Percentiles rank a stretch among this genome's conserved stretches.
These are phyloP conservation scores for Indicator maculatus DNA, from an alignment of 2,113 vertebrate species.

Conservation along the genomic window DNA sequence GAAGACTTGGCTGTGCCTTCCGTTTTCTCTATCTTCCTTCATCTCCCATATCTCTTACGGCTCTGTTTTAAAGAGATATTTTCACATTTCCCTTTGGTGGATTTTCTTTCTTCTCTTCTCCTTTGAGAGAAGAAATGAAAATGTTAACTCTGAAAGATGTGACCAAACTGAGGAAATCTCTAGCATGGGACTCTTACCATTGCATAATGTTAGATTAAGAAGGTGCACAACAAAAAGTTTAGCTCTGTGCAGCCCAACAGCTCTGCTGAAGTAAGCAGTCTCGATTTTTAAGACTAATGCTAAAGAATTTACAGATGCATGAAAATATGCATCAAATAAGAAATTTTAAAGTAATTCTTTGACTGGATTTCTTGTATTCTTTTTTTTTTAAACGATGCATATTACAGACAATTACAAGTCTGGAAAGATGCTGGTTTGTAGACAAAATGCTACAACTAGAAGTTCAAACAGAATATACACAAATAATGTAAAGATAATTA, in stretches of 20 bases:
- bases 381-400: not conserved
- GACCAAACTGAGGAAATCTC: not conserved
- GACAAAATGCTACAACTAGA: not conserved
- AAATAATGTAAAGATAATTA: not conserved
- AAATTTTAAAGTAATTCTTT: not conserved
- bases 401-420: not conserved
- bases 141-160: not conserved
- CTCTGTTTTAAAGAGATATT: not conserved
- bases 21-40: not conserved
- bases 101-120: too few relatives aligned
- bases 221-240: not conserved
- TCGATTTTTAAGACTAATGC: not conserved
- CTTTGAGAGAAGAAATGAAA: not conserved
- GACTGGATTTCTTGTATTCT: not conserved
- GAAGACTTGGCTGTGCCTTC: not conserved
- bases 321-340: fast-evolving
- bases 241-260: not conserved
- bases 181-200: not conserved
- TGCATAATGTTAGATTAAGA: not conserved
- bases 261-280: not conserved
- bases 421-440: not conserved
- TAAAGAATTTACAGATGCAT: not conserved
- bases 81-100: too few relatives aligned
- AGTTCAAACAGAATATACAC: not conserved
- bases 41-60: not conserved